A percentile compares a stretch with the other conserved stretches of the same genome.
Evolutionary conservation across 2,797 vertebrate species (phyloP).

Genomic region (Epinephelus coioides): DNA sequence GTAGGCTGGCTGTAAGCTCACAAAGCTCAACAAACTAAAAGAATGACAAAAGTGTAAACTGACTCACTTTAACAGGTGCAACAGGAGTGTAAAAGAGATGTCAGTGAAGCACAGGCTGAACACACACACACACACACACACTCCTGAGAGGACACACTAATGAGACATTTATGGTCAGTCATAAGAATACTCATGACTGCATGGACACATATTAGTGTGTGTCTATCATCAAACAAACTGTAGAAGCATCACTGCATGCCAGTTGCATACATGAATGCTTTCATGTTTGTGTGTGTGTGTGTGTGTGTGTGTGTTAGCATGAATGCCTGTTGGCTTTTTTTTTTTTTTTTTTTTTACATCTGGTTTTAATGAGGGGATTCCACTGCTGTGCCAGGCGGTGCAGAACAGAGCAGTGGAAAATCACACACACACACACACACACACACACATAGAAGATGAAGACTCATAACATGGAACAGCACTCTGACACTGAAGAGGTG

Average conservation of each 20-base stretch:
- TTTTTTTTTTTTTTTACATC: conserved; percentile 35
- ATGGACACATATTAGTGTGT: background rate
- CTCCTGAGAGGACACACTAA: background rate
- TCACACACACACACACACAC: conserved; percentile 17
- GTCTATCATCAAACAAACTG: conserved; percentile 15
- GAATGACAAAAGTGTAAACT: background rate
- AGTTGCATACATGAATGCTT: conserved; percentile 3
- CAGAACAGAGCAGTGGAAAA: conserved; percentile 54
- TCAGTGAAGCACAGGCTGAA: background rate
- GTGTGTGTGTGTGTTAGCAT: conserved; percentile 6
- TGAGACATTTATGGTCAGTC: background rate
- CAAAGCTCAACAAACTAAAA: background rate
- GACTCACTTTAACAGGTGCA: conserved; percentile 2
- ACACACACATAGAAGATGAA: conserved; percentile 21
- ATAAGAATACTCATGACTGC: background rate
- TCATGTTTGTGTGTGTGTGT: conserved; percentile 5
- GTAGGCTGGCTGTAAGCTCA: background rate
- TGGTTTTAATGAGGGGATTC: conserved; percentile 69
- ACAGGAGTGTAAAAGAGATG: background rate
- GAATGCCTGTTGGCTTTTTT: conserved; percentile 5
- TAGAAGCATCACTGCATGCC: background rate
- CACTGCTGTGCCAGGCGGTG: conserved; percentile 61
- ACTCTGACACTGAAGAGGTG: conserved; percentile 8
- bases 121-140: background rate
- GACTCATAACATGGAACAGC: conserved; percentile 40